These are phyloP conservation scores for Lycodopsis pacificus DNA, from an alignment of 2,797 vertebrate genomes.

Conservation along the genomic window DNA sequence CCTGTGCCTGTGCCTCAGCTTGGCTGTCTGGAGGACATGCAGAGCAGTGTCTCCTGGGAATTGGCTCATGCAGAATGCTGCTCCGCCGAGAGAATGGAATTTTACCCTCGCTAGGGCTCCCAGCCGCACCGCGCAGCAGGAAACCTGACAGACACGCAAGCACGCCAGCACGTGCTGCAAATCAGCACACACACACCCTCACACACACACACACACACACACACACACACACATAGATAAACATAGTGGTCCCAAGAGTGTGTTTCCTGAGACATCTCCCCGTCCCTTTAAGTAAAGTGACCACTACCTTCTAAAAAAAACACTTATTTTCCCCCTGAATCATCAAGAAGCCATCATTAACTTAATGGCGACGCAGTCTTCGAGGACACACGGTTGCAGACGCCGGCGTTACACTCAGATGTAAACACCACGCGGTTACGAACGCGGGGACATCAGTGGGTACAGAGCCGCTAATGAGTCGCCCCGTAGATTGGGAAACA, in stretches of 20 bases:
- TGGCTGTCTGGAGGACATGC: slow-evolving; percentile 90
- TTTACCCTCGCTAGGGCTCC: slow-evolving; percentile 92
- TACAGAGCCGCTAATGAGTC: slow-evolving; percentile 73
- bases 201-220: slow-evolving; percentile 46
- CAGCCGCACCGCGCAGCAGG: slow-evolving; percentile 86
- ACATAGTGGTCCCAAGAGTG: slow-evolving; percentile 56
- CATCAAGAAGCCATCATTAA: slow-evolving; percentile 80
- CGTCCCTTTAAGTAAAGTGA: slow-evolving; percentile 72
- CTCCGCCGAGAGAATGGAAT: slow-evolving; percentile 93
- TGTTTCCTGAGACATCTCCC: slow-evolving; percentile 53
- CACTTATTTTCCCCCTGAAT: slow-evolving; percentile 74
- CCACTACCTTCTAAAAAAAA: slow-evolving; percentile 58
- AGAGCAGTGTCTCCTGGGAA: slow-evolving; percentile 92
- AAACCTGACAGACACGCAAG: slow-evolving; percentile 71
- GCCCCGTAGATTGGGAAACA: slow-evolving; percentile 72
- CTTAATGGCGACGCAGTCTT: slow-evolving; percentile 70
- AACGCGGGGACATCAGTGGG: slow-evolving; percentile 56
- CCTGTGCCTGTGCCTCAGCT: slow-evolving; percentile 84
- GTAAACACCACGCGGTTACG: slow-evolving; percentile 65
- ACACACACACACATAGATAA: slow-evolving; percentile 26
- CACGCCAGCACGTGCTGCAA: slow-evolving; percentile 60
- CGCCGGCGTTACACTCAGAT: slow-evolving; percentile 58
- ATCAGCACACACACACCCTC: slow-evolving; percentile 52
- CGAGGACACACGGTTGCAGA: slow-evolving; percentile 59
- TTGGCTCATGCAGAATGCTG: slow-evolving; percentile 93